Base-by-base conservation (phyloP, 1,140 invertebrate genomes). In the Nasonia giraulti region DNA sequence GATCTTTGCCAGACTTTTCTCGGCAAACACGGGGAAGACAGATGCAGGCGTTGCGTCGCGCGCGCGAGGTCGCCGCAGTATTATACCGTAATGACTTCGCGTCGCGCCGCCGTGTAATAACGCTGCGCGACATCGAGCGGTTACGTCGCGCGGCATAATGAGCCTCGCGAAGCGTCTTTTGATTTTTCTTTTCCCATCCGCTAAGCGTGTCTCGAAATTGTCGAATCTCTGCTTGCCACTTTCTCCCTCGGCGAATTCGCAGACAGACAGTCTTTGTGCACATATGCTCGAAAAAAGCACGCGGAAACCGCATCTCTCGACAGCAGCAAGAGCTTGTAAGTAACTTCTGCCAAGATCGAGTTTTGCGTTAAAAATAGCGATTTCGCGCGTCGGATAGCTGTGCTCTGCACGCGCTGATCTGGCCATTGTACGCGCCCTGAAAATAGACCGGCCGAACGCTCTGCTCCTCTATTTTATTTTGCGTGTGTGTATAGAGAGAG, bases 281-380 rank as follows among this genome's bases (percentile, higher is more conserved):
- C 76, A 27, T 37, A 17, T 11, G 6, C 68, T 44, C 2, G 10
- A 50, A 27, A 47, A 81, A 23, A 73, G n/a, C 68, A 50, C 44
- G 44, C 68, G 68, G 44, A 81, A 81, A 81, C 44, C 2, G 40
- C n/a, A 71, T 80, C 71, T 80, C 71, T 73, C 40, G 27, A 14
- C 12, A 71, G 14, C 5, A 31, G 4, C 1, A 27, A 27, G 20
- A 62, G 55, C 55, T 62, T 62, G 55, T n/a, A n/a, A 62, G 27
- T 0, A 62, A 75, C 55, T 68, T 62, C 71, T 82, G 80, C 80
- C 80, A 82, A 82, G 27, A 37, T 11, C 17, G 31, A 47, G 23
- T 81, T 81, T 37, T 40, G 7, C 27, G 23, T 82, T 82, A 62
- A 62, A 82, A 82, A 74, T 82, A 82, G 80, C 80, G 27, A 23